Percentiles rank a stretch among this genome's conserved stretches.
phyloP scores from a whole-genome alignment of 2,888 invertebrate genomes.

The Xestoiulus laeticollis region DNA sequence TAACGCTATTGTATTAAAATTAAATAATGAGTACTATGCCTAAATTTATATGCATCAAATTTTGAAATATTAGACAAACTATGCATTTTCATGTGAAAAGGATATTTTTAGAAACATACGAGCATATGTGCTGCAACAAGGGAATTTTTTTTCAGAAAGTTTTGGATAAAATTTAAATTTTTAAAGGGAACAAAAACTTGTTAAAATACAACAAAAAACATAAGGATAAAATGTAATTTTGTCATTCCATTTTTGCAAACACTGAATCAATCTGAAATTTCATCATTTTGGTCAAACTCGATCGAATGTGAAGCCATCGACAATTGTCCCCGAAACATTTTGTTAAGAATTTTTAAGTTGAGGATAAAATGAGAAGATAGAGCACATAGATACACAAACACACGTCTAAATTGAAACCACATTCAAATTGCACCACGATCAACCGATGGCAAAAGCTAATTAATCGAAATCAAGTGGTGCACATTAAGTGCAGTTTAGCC shows the following conservation, averaged over 20 bases:
- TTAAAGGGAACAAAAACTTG: not conserved
- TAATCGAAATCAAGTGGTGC: not conserved
- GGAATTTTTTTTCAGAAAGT: not conserved
- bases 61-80: too few species aligned
- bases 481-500: not conserved
- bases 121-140: not conserved
- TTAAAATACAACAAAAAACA: not conserved
- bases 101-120: too few species aligned
- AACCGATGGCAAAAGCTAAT: not conserved
- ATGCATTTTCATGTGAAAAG: too few species aligned
- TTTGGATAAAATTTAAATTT: not conserved
- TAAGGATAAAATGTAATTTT: not conserved
- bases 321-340: not conserved
- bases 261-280: not conserved
- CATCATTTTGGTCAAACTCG: not conserved
- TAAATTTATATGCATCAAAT: too few species aligned
- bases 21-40: too few species aligned
- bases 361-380: conserved; percentile 32
- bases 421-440: not conserved
- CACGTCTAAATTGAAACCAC: not conserved
- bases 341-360: not conserved
- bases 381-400: not conserved
- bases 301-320: not conserved
- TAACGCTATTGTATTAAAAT: too few species aligned
- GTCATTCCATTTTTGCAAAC: not conserved